Base-by-base conservation (phyloP, 2,113 vertebrate species). In the Calyptommatus sinebrachiatus region DNA sequence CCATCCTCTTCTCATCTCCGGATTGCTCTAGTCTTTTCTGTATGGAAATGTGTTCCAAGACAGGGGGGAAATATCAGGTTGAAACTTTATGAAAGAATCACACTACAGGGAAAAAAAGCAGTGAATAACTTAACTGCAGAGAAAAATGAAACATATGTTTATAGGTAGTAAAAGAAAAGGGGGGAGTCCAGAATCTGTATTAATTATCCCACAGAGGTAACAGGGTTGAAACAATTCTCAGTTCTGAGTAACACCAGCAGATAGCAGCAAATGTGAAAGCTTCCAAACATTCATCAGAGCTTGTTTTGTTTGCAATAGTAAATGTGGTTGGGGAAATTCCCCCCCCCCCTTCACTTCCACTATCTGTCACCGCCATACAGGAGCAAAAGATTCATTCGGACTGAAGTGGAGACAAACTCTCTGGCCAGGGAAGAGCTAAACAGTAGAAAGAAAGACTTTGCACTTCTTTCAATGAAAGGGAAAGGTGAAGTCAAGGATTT, bases 41-140 rank as follows among this genome's bases (percentile, higher is more conserved):
- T 92, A 86, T 86, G 86, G 89, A 91, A 41, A 87, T 80, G 79
- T 87, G 87, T 85, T 87, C 83, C 62, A 57, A 57, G 14, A 18
- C 35, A 18, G 50, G 66, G 46, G 70, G 86, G 87, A 89, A 90
- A 89, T 90, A 91, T 89, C 90, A 91, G 90, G 82, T 90, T 84
- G 89, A 93, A 92, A 91, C 87, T 88, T 93, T 88, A 86, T 82
- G 81, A 86, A 89, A 90, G 88, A 90, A 90, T 81, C 89, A 91
- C 87, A 91, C 84, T 83, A 78, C 83, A 85, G 87, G 87, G 88
- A 5, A 12, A n/a, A 87, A 85, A 89, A 74, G 50, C 65, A 78
- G 63, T 45, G 35, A 78, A 78, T 85, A 71, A 57, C 79, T 86
- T 88, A 83, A 85, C 82, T 83, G 84, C 78, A 88, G 78, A 91